Evolutionary conservation across 1,140 invertebrate genomes (phyloP), one percentile per base, ranked within the genome.

Genomic region (Hestina assimilis): DNA sequence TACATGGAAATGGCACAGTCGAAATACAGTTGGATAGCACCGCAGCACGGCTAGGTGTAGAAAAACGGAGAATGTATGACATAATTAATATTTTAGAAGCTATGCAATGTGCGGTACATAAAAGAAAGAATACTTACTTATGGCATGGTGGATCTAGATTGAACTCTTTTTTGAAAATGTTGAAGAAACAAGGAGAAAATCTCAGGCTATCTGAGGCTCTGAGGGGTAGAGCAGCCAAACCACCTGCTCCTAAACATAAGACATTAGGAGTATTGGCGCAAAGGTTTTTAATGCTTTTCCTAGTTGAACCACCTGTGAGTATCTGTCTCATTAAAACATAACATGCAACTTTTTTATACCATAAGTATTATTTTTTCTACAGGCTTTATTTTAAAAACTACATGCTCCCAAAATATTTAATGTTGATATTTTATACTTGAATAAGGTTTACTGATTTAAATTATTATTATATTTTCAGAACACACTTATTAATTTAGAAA

Each of bases 31-130:
- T 92, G 58, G 90, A 92, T 65, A 87, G 79, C 52, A 90, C 91
- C 20, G 90, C 91, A 54, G 80, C 87, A 58, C 69, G 74, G 35
- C 58, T 92, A 52, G 90, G 90, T 4, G 91, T 92, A 6, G 93
- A 93, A 75, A 91, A 93, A 65, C 75, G 93, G 38, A 89, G 93
- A 72, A 93, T 95, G 76, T 95, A 95, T 87, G 93, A 95, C 69
- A 95, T 95, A 54, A 93, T 95, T 24, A 95, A 94, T 86, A 93
- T 95, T 41, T 77, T 94, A 41, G 93, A 94, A 75, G 93, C 93
- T 73, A 90, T 94, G 64, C 91, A 93, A 70, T 93, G 93, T 85
- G 91, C 93, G 17, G 91, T 91, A 7, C 89, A 92, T 61, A 89
- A 90, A 66, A 87, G 89, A 24, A 92, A 92, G 73, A 92, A 92